Percentiles rank a stretch among this genome's conserved stretches.
phyloP scores from a whole-genome alignment of 2,113 vertebrate species.

The Carettochelys insculpta region DNA sequence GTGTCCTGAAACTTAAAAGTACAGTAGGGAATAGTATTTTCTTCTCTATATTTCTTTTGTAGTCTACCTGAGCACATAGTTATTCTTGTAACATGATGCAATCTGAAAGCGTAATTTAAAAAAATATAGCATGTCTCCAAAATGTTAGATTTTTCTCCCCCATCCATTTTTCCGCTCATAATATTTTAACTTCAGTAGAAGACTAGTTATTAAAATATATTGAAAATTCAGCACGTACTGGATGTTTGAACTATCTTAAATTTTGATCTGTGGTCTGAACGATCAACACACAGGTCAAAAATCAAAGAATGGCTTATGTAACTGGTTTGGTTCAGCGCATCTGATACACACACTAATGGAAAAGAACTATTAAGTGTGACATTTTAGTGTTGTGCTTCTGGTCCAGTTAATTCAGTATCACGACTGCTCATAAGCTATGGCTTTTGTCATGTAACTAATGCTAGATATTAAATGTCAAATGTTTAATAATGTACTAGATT shows the following conservation, averaged over 20 bases:
- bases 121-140: background rate
- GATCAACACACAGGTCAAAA: conserved; percentile 53
- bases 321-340: conserved; percentile 53
- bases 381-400: accelerated
- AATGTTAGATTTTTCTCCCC: background rate
- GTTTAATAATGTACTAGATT: background rate
- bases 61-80: accelerated
- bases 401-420: background rate
- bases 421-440: background rate
- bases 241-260: background rate
- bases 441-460: background rate
- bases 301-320: conserved; percentile 64
- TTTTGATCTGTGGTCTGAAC: background rate
- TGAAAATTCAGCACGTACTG: accelerated
- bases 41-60: background rate
- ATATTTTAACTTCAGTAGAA: background rate
- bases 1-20: background rate
- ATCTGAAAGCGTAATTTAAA: background rate
- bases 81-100: background rate
- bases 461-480: background rate
- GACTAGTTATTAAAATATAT: background rate
- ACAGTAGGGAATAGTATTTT: background rate
- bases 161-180: background rate
- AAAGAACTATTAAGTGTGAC: background rate
- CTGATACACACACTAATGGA: conserved; percentile 31